Conservation (phyloP, 2,888 invertebrate species). For the Idaea biselata region DNA sequence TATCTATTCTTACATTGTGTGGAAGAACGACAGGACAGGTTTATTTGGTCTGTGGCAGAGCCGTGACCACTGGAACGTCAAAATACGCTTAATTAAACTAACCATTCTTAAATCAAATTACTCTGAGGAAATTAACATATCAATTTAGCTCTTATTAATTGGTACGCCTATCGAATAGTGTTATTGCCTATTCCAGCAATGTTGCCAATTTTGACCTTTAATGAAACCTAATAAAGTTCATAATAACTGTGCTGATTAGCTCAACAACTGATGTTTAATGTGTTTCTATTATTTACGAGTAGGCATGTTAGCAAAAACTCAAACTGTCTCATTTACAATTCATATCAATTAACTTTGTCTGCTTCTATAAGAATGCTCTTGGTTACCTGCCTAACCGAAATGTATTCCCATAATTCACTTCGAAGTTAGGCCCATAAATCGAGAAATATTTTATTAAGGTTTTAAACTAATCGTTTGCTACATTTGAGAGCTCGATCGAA, state of each 20-base stretch:
- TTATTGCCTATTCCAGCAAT: neutral
- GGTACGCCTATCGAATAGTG: conserved; percentile 7
- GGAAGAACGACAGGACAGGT: conserved; percentile 45
- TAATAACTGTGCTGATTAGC: neutral
- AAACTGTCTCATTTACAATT: neutral
- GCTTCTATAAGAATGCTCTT: neutral
- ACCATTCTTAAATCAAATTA: conserved; percentile 34
- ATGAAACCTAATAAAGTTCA: neutral
- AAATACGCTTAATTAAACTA: conserved; percentile 39
- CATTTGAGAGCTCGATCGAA: neutral
- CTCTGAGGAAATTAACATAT: conserved; percentile 32
- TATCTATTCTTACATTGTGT: conserved; percentile 39
- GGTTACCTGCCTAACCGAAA: neutral
- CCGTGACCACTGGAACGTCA: conserved; percentile 46
- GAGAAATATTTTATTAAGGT: neutral
- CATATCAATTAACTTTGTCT: neutral
- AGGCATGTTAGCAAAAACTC: neutral
- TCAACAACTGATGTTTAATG: neutral
- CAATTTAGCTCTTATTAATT: conserved; percentile 25
- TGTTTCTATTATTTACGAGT: neutral
- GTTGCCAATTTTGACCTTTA: neutral
- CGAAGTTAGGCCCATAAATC: neutral
- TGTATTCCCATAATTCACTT: neutral
- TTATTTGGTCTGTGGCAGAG: conserved; percentile 47
- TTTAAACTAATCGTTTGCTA: neutral